phyloP scores from a whole-genome alignment of 2,113 vertebrate species.

The Oreochromis niloticus region DNA sequence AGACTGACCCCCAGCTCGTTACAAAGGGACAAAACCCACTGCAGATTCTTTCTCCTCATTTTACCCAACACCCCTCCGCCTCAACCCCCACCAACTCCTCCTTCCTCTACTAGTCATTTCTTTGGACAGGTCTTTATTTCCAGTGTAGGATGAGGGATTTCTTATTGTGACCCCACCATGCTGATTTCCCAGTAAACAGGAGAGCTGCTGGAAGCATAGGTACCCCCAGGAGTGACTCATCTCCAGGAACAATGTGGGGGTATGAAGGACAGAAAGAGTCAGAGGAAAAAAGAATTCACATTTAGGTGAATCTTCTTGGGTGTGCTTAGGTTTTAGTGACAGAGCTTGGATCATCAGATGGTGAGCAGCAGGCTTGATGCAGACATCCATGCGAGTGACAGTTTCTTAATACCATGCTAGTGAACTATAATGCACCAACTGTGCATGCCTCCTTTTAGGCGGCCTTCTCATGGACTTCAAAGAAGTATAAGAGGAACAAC shows the following conservation, averaged over 20 bases:
- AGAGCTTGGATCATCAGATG: neutral
- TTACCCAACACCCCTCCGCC: slow-evolving; percentile 11
- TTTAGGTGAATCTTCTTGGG: neutral
- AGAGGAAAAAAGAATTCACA: neutral
- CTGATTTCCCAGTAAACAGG: slow-evolving; percentile 41
- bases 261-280: neutral
- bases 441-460: neutral
- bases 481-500: neutral
- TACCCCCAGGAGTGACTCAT: slow-evolving; percentile 32
- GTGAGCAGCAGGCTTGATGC: neutral
- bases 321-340: neutral
- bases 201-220: slow-evolving; percentile 15
- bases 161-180: slow-evolving; percentile 52
- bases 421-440: neutral
- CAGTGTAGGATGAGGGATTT: slow-evolving; percentile 28
- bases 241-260: slow-evolving; percentile 1
- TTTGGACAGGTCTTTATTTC: slow-evolving; percentile 26
- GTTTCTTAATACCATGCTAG: neutral
- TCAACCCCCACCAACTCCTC: neutral
- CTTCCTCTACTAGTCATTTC: slow-evolving; percentile 24
- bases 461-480: neutral
- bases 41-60: slow-evolving; percentile 53
- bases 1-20: slow-evolving; percentile 46
- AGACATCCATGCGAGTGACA: neutral
- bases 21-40: slow-evolving; percentile 48